phyloP scores from a whole-genome alignment of 2,797 vertebrate species.

The Pangasius sanitwongsei region DNA sequence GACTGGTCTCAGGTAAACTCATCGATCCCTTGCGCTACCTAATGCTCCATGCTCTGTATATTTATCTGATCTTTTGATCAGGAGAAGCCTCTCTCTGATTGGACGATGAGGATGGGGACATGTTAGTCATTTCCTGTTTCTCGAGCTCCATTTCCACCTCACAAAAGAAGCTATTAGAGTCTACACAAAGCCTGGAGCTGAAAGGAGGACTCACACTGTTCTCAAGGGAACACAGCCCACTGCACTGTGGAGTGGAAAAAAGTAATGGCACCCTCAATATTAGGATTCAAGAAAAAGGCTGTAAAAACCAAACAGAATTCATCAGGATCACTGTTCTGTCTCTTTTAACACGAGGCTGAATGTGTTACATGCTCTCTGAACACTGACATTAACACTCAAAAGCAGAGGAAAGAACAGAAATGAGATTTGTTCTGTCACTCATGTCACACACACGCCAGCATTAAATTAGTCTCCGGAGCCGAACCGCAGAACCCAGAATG shows the following conservation, averaged over 20 bases:
- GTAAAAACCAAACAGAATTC: too few species aligned
- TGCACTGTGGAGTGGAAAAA: neutral
- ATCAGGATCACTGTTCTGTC: neutral
- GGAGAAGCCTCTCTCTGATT: neutral
- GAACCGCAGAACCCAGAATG: neutral
- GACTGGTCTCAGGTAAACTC: neutral
- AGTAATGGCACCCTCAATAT: conserved; percentile 2
- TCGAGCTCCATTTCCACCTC: conserved; percentile 13
- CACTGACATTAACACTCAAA: neutral
- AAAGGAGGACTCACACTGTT: conserved; percentile 26
- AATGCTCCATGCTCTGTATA: neutral
- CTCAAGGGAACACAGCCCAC: neutral
- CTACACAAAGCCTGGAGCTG: conserved; percentile 13
- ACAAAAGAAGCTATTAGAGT: conserved; percentile 49
- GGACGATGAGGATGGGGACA: neutral
- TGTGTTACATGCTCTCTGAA: conserved; percentile 12
- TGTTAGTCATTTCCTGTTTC: conserved; percentile 21
- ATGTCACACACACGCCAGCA: neutral
- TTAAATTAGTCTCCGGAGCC: neutral
- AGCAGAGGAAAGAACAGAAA: neutral
- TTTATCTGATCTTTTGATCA: neutral
- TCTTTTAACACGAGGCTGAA: neutral
- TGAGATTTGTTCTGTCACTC: neutral
- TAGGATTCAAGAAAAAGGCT: neutral
- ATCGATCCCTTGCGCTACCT: neutral